A percentile compares a stretch with the other conserved stretches of the same genome.
phyloP scores from a whole-genome alignment of 2,888 invertebrate species.

The Bibio marci region DNA sequence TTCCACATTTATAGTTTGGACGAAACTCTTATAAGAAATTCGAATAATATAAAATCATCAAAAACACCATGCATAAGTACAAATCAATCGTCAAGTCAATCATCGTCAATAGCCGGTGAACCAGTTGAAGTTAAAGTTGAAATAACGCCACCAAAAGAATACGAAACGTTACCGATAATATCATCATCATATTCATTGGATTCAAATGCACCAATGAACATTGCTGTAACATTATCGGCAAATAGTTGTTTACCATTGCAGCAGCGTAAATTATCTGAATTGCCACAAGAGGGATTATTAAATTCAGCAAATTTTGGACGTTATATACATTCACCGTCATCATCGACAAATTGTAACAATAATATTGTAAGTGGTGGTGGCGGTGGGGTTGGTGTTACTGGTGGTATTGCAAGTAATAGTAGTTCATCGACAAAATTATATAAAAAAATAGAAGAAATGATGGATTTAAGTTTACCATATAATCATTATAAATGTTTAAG shows the following conservation, averaged over 20 bases:
- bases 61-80: constrained; percentile 21
- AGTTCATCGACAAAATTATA: constrained; percentile 24
- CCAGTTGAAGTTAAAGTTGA: constrained; percentile 29
- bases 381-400: constrained; percentile 4
- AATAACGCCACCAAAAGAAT: constrained; percentile 23
- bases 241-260: constrained; percentile 11
- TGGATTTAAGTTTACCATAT: constrained; percentile 54
- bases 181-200: constrained; percentile 27
- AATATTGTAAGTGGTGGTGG: too few species aligned
- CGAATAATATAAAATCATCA: constrained; percentile 27
- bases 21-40: constrained; percentile 37
- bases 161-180: constrained; percentile 18
- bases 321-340: constrained; percentile 16
- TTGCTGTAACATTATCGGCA: constrained; percentile 7
- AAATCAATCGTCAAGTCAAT: constrained; percentile 29
- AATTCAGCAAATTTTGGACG: constrained; percentile 25
- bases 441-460: constrained; percentile 30
- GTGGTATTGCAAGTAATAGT: constrained; percentile 11
- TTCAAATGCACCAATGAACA: constrained; percentile 22
- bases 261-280: constrained; percentile 24
- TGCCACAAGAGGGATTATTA: constrained; percentile 24
- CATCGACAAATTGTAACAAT: neutral
- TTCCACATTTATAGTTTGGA: constrained; percentile 33
- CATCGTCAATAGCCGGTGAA: constrained; percentile 27
- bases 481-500: constrained; percentile 56